Base-by-base conservation (phyloP, 2,797 vertebrate species). In the Dryobates pubescens region DNA sequence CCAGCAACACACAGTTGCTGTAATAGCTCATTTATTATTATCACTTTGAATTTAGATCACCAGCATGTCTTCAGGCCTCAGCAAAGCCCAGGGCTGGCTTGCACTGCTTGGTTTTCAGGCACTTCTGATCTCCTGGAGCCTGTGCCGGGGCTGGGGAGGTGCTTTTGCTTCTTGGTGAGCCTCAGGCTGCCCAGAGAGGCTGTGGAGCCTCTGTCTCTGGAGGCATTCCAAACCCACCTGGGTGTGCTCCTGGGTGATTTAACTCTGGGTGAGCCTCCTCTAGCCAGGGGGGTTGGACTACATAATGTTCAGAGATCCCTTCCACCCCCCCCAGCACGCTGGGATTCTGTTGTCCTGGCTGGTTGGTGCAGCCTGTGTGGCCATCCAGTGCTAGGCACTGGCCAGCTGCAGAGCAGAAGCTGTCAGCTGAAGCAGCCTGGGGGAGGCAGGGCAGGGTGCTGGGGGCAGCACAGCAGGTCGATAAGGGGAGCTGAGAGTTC, bases 21-120 rank as follows among this genome's bases (percentile, higher is more conserved):
- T 83, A 93, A 93, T 78, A 72, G 88, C 54, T 86, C 93, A 77
- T 95, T 94, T 93, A 85, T 96, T 92, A 84, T 95, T 17, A 90
- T 90, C 88, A 58, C 94, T 93, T 90, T 1, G 7, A 54, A 65
- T 96, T 95, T 89, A 27, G 71, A 72, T 92, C 92, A 80, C 3
- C 8, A 10, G 26, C 3, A 17, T 57, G 63, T 59, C 93, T 29
- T 3, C 8, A 34, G 94, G 90, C 83, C 61, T 70, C 74, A 3
- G 94, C 88, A 17, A 22, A 24, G 80, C 87, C 30, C 88, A 11
- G 72, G 88, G 75, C 83, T 82, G 93, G 59, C 53, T 58, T 90
- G 86, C 78, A 36, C 75, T 70, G 77, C 93, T 57, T 3, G 0
- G 5, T 70, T 81, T 62, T 27, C 58, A 62, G 89, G 68, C 77